Percentiles rank a stretch among this genome's conserved stretches.
These are phyloP conservation scores for Taurulus bubalis DNA, from an alignment of 2,113 vertebrate species.

Conservation along the genomic window DNA sequence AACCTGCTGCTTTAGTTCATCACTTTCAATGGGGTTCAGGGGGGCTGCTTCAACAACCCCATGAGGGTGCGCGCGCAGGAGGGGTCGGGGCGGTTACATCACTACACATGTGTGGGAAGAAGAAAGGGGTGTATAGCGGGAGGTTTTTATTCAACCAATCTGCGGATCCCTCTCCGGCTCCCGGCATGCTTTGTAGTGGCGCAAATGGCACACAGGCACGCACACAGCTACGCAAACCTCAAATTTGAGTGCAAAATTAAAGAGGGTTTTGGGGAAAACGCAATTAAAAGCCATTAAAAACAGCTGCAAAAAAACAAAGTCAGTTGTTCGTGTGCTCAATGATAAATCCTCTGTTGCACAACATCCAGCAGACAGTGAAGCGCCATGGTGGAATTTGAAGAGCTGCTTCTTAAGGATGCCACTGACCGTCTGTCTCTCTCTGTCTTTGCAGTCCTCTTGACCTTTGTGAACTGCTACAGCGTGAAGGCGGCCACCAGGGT, in stretches of 20 bases:
- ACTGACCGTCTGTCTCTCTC: neutral
- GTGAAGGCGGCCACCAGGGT: constrained; percentile 95
- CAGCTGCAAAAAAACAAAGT: neutral
- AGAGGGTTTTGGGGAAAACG: neutral
- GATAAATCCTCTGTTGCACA: neutral
- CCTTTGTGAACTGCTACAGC: constrained; percentile 96
- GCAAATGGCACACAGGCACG: neutral
- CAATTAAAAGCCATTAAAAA: neutral
- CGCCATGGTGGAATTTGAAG: neutral
- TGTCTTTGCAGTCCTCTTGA: constrained; percentile 89
- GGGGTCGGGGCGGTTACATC: neutral
- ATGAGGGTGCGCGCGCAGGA: neutral
- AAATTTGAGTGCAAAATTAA: neutral
- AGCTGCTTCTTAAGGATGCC: neutral
- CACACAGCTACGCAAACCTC: neutral
- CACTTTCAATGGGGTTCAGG: constrained; percentile 64
- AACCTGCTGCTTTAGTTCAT: constrained; percentile 73
- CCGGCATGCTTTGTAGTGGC: neutral
- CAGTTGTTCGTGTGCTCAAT: neutral
- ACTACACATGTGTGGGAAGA: neutral
- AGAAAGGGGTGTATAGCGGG: neutral
- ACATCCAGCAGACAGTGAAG: neutral
- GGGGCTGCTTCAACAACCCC: constrained; percentile 10
- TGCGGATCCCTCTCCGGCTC: constrained; percentile 10
- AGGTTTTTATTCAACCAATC: constrained; percentile 15